These are phyloP conservation scores for Uria lomvia DNA, from an alignment of 2,113 vertebrate genomes.

Conservation along the genomic window DNA sequence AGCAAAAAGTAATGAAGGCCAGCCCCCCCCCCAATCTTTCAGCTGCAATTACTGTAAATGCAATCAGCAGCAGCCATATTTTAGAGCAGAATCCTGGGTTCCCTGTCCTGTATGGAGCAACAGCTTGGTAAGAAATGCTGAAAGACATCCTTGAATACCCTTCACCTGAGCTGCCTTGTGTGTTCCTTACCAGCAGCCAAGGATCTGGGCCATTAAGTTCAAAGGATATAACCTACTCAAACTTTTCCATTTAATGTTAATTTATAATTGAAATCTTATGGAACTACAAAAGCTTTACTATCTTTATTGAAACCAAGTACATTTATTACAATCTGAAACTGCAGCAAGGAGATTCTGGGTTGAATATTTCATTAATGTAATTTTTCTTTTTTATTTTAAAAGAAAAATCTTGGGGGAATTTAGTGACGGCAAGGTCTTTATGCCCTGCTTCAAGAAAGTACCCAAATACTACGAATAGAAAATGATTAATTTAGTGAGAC, in stretches of 20 bases:
- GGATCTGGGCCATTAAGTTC: conserved; percentile 7
- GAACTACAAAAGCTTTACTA: conserved; percentile 32
- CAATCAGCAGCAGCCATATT: not conserved
- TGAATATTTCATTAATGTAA: not conserved
- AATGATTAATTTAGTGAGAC: not conserved
- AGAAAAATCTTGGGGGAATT: not conserved
- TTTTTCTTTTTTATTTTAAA: conserved; percentile 8
- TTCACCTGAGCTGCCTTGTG: not conserved
- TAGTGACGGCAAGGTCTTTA: not conserved
- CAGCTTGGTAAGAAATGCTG: not conserved
- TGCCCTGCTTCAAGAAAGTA: not conserved
- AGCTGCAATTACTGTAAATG: not conserved
- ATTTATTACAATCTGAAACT: not conserved
- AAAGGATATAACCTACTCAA: conserved; percentile 5
- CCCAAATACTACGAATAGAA: not conserved
- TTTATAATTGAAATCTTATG: conserved; percentile 3
- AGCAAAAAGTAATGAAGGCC: not conserved
- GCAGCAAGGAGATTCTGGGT: not conserved
- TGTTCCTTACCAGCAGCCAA: not conserved
- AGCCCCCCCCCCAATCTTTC: not conserved
- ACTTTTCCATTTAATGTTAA: conserved; percentile 18
- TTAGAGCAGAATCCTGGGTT: not conserved
- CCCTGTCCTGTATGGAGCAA: not conserved
- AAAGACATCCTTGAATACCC: not conserved
- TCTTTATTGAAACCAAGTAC: not conserved